phyloP scores from a whole-genome alignment of 2,113 vertebrate genomes.

The Phainopepla nitens region DNA sequence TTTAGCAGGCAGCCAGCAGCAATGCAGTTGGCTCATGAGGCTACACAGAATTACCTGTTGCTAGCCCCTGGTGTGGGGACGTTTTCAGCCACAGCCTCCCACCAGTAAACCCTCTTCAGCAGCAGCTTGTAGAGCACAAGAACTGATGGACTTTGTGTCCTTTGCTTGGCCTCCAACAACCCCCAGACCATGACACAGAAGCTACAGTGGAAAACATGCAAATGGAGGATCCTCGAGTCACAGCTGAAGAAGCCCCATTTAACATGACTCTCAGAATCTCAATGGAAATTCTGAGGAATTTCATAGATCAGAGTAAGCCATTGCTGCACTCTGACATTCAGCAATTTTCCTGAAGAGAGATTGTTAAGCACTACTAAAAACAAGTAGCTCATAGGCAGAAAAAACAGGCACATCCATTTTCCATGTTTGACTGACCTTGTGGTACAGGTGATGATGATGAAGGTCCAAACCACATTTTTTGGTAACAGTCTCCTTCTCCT shows the following conservation, averaged over 20 bases:
- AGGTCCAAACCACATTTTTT: background rate
- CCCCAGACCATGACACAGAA: background rate
- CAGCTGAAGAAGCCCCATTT: background rate
- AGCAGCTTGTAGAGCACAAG: background rate
- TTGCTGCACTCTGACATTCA: background rate
- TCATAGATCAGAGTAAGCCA: background rate
- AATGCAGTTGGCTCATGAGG: background rate
- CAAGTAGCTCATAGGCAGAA: background rate
- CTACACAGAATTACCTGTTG: background rate
- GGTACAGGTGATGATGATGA: rapidly evolving
- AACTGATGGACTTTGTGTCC: background rate
- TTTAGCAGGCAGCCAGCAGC: background rate
- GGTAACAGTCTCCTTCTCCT: background rate
- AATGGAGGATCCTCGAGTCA: background rate
- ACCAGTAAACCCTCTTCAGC: background rate
- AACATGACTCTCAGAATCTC: background rate
- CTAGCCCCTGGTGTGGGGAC: rapidly evolving
- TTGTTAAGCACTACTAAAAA: background rate
- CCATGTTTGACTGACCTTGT: background rate
- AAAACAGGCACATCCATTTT: background rate
- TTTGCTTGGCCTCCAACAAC: background rate
- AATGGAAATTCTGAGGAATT: background rate
- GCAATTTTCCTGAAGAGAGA: background rate
- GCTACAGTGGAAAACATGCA: background rate
- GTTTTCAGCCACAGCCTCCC: background rate